Evolutionary conservation across 64 coral and sea anemone species (phyloP).

Genomic region (Acropora yongei): DNA sequence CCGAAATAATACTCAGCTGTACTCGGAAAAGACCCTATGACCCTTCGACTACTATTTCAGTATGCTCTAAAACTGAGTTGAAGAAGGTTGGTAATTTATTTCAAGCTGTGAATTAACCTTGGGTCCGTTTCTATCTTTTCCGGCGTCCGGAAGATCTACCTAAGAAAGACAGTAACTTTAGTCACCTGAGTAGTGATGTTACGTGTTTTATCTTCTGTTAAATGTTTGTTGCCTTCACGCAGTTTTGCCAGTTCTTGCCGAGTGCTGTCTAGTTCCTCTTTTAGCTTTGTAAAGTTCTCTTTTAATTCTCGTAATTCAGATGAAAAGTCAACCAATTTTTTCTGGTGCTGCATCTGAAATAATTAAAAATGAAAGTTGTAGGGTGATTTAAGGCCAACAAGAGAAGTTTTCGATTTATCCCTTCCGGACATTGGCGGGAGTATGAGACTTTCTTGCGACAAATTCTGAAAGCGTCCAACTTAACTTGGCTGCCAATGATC

Average conservation of each 20-base stretch:
- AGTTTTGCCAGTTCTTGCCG: not conserved
- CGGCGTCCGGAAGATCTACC: not conserved
- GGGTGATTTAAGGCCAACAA: not conserved
- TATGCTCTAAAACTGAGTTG: too few relatives aligned
- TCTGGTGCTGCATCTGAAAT: not conserved
- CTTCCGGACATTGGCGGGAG: not conserved
- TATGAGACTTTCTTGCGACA: not conserved
- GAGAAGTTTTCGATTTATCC: not conserved
- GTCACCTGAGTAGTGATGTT: not conserved
- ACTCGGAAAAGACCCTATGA: too few relatives aligned
- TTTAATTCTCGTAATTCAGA: not conserved
- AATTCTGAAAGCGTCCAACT: too few relatives aligned
- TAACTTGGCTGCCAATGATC: too few relatives aligned
- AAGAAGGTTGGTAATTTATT: too few relatives aligned
- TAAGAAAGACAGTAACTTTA: not conserved
- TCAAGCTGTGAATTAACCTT: too few relatives aligned
- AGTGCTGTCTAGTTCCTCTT: not conserved
- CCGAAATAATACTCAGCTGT: too few relatives aligned
- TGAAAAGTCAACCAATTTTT: not conserved
- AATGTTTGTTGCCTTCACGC: not conserved
- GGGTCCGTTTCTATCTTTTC: too few relatives aligned
- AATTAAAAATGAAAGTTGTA: not conserved
- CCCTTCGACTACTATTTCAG: too few relatives aligned
- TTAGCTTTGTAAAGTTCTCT: not conserved
- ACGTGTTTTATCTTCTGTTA: not conserved